Evolutionary conservation across 2,888 invertebrate species (phyloP).

Genomic region (Coremacera marginata): DNA sequence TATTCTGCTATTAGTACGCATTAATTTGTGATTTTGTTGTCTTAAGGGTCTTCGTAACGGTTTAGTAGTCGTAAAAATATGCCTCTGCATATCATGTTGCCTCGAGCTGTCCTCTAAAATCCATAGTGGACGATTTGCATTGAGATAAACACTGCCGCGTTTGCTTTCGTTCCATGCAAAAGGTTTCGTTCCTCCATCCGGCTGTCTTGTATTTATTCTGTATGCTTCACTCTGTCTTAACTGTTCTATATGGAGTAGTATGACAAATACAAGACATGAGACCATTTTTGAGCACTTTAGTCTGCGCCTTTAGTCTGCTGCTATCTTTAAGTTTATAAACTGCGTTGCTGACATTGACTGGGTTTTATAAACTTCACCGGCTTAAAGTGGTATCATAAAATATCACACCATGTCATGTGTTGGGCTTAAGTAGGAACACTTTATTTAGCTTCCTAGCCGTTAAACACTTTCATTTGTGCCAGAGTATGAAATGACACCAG

Average conservation of each 20-base stretch:
- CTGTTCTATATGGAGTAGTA: too few species aligned
- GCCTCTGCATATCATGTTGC: conserved; percentile 28
- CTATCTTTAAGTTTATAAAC: not conserved
- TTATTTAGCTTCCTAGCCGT: too few species aligned
- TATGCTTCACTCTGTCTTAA: too few species aligned
- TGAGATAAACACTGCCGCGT: conserved; percentile 48
- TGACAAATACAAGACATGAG: too few species aligned
- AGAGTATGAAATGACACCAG: too few species aligned
- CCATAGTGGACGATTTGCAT: conserved; percentile 60
- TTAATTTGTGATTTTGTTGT: not conserved
- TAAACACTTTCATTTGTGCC: too few species aligned
- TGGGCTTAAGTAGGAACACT: too few species aligned
- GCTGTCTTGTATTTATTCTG: too few species aligned
- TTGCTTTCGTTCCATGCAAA: not conserved
- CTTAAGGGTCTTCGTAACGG: not conserved
- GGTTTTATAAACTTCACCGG: not conserved
- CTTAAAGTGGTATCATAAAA: not conserved
- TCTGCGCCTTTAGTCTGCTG: not conserved
- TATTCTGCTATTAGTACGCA: not conserved
- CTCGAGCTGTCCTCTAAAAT: conserved; percentile 59
- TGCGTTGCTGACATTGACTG: not conserved
- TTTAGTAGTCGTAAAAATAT: not conserved
- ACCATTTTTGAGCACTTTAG: not conserved
- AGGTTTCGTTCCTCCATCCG: too few species aligned
- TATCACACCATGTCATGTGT: not conserved